Percentiles rank a stretch among this genome's conserved stretches.
Evolutionary conservation across 35 echinoderm and acorn worm species (phyloP).

Genomic region (Lytechinus pictus): DNA sequence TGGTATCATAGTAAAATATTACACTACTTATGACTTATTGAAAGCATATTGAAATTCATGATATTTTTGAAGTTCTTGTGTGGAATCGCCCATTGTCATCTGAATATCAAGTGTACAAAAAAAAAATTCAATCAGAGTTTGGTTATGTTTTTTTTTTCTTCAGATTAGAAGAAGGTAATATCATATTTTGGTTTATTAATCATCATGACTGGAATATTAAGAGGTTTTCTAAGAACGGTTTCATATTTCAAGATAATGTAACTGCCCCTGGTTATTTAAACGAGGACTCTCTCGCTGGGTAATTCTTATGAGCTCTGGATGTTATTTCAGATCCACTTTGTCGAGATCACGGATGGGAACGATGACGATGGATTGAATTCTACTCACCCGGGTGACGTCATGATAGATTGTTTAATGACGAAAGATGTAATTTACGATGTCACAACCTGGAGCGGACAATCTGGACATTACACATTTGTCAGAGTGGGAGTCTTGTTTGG

Average conservation of each 20-base stretch:
- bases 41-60: no score
- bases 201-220: no score
- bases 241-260: not conserved
- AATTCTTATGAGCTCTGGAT: not conserved
- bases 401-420: not conserved
- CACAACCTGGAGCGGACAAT: not conserved
- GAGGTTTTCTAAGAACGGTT: no score
- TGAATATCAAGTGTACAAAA: no score
- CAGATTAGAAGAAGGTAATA: no score
- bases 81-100: no score
- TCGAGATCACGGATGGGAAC: not conserved
- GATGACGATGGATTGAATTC: not conserved
- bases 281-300: not conserved
- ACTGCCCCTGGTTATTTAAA: not conserved
- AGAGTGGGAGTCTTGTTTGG: not conserved
- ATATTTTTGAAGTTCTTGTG: no score
- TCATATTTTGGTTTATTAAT: no score
- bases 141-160: no score
- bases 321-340: not conserved
- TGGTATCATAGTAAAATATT: no score
- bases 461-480: not conserved
- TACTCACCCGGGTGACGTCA: not conserved
- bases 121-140: no score
- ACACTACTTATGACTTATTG: no score
- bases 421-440: slow-evolving; percentile 5